Base-by-base conservation (phyloP, 2,797 vertebrate genomes). In the Typhlichthys eigenmanni region DNA sequence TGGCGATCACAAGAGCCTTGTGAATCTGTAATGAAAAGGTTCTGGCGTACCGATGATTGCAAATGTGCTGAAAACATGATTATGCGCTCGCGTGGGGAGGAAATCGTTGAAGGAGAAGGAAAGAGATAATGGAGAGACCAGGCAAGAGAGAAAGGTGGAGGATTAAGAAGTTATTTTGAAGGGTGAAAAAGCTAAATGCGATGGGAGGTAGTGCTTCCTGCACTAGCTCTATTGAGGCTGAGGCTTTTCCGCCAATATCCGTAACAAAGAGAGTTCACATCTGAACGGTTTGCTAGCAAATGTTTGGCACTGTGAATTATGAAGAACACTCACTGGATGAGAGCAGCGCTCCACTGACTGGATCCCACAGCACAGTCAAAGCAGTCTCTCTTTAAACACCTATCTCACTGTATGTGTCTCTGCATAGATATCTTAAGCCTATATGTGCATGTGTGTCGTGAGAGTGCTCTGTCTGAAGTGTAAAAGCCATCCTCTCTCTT, bases 11-110 rank as follows among this genome's bases (percentile, higher is more conserved):
- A 71, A 70, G 72, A 82, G 81, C 49, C 13, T 69, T 71, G 81
- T 88, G 79, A 91, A 89, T 90, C 64, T 88, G 89, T 89, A 87
- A 91, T 87, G 77, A 19, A 60, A 72, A 78, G 71, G 74, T 64
- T 79, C 76, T 78, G 64, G 82, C 6, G 49, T 17, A n/a, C 71
- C 70, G 63, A 81, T 78, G 74, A 83, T 68, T 81, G 81, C 71
- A 86, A 85, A 86, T 87, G 85, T 85, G 85, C 81, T 80, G 86
- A 86, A 88, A 89, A 88, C 75, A 67, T 82, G 81, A 86, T 89
- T 87, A 87, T 68, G 59, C 69, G 79, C 80, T 82, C 80, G 43
- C 60, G 19, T 19, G 67, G 76, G 72, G 75, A 81, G 62, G 70
- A 83, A 77, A 76, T 64, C 5, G 7, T 68, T 76, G 69, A 61